phyloP scores from a whole-genome alignment of 2,888 invertebrate species.

The Chalcosyrphus nemorum region DNA sequence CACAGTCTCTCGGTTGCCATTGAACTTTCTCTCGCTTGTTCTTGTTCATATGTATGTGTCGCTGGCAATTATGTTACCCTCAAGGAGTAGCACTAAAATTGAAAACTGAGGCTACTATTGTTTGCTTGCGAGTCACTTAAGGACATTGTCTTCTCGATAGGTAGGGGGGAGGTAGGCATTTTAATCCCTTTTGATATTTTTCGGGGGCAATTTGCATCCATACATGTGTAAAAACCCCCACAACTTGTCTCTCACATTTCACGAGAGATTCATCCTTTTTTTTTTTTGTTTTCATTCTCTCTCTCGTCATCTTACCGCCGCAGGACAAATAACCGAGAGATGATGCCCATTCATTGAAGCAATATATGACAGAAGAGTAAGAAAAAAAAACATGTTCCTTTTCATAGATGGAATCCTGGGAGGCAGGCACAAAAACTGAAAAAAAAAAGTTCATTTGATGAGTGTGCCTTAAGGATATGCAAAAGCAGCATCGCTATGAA shows the following conservation, averaged over 20 bases:
- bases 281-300: conserved; percentile 27
- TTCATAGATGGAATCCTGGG: conserved; percentile 21
- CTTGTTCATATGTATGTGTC: conserved; percentile 21
- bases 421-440: background rate
- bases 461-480: conserved; percentile 55
- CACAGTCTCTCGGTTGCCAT: background rate
- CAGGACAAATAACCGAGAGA: conserved; percentile 46
- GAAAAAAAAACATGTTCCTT: background rate
- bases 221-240: background rate
- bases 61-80: conserved; percentile 55
- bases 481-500: conserved; percentile 47
- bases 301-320: conserved; percentile 26
- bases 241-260: conserved; percentile 49
- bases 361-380: conserved; percentile 40
- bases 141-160: conserved; percentile 57
- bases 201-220: conserved; percentile 40
- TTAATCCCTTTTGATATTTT: background rate
- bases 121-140: conserved; percentile 64
- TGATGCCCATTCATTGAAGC: conserved; percentile 62
- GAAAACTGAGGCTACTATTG: conserved; percentile 62
- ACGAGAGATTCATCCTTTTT: conserved; percentile 35
- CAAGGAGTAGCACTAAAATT: conserved; percentile 51
- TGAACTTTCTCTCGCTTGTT: conserved; percentile 32
- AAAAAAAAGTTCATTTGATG: conserved; percentile 37
- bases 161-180: background rate